Base-by-base conservation (phyloP, 2,888 invertebrate genomes). In the Norana najaformis region DNA sequence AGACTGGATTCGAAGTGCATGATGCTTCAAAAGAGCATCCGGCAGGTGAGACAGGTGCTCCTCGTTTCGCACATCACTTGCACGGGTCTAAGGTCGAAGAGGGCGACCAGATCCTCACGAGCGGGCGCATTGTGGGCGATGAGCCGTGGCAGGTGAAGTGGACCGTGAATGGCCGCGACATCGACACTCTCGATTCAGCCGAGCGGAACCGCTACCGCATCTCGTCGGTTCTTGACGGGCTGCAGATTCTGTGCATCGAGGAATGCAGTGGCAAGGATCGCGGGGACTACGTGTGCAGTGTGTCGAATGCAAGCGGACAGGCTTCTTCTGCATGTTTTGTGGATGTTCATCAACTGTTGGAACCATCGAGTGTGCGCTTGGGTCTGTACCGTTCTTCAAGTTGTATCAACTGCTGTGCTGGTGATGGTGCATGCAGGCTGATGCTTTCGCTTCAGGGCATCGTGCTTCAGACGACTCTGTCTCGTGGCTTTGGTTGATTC, bases 181-280 rank as follows among this genome's bases (percentile, higher is more conserved):
- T 85, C 11, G 85, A 35, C 8, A 35, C 35, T 35, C 35, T 85
- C 20, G 85, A 85, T 85, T 37, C 85, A 14, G 85, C 11, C 23
- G 37, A 36, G 37, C 36, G 85, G 23, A 37, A 18, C 37, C 85
- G 37, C 23, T 85, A 85, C 85, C 85, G 13, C 20, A 30, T 85
- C 36, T 85, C 85, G 20, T 85, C 85, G 18, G 85, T 85, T 35
- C 85, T 85, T 36, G 85, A 85, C 16, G 85, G 85, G 8, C 36
- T 85, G 35, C 85, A 85, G 85, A 85, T 85, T n/a, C 36, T 85
- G 20, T 85, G 85, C 85, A 85, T 85, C 36, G 85, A 85, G 37
- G 85, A 85, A 37, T 85, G 85, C 36, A 8, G 36, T 23, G 5
- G 35, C 18, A 23, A 14, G 37, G 85, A 85, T 37, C 37, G 8